Conservation (phyloP, 2,113 vertebrate species). For the Caretta caretta region DNA sequence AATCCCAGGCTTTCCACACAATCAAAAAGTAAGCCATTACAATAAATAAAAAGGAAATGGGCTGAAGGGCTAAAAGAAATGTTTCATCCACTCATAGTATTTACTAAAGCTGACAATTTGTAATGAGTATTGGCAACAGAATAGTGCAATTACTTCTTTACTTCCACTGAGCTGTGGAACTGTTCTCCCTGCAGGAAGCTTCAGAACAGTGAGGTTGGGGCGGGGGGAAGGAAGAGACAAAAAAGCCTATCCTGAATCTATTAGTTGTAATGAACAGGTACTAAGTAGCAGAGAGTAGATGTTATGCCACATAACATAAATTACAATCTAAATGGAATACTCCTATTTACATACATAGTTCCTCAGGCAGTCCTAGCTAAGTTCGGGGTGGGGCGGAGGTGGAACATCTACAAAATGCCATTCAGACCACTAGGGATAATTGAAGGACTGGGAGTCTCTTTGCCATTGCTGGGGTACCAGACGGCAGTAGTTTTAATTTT, state of each 20-base stretch:
- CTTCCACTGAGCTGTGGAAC: background rate
- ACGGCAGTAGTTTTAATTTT: conserved; percentile 67
- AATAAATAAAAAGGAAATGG: conserved; percentile 31
- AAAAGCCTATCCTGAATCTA: background rate
- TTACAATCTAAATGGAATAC: conserved; percentile 57
- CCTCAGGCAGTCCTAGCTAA: background rate
- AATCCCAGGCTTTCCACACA: background rate
- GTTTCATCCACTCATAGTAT: background rate
- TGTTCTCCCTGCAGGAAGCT: conserved; percentile 16
- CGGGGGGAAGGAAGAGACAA: background rate
- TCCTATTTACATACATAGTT: conserved; percentile 28
- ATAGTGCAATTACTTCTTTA: conserved; percentile 42
- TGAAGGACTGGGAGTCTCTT: conserved; percentile 16
- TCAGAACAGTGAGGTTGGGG: background rate
- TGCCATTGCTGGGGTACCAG: background rate
- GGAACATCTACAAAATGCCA: conserved; percentile 43
- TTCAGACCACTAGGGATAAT: conserved; percentile 24
- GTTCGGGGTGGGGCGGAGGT: background rate
- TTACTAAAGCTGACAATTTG: conserved; percentile 50
- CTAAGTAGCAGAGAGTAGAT: conserved; percentile 16
- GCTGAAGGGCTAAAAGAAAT: conserved; percentile 23
- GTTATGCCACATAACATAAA: background rate
- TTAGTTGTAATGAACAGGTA: conserved; percentile 40
- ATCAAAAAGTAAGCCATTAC: conserved; percentile 35
- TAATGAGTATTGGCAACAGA: conserved; percentile 15